phyloP scores from a whole-genome alignment of 1,140 invertebrate species.

The Sipha flava region DNA sequence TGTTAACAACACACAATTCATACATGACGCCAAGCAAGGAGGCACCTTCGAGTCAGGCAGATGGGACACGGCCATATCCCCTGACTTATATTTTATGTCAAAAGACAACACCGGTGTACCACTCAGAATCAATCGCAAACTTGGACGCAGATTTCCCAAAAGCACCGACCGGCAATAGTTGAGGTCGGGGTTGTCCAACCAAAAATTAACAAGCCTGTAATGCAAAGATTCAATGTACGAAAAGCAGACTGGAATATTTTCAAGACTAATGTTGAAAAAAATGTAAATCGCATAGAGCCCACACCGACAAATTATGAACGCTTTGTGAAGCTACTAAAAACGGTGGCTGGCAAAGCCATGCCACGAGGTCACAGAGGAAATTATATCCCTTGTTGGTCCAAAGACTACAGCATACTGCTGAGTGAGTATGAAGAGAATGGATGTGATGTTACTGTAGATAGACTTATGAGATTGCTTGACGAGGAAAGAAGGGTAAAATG shows the following conservation, averaged over 20 bases:
- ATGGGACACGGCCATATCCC: background rate
- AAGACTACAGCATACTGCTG: background rate
- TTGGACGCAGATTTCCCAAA: too few relatives aligned
- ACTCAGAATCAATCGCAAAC: too few relatives aligned
- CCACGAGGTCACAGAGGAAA: background rate
- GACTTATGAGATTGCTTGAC: too few relatives aligned
- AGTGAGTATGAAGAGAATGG: too few relatives aligned
- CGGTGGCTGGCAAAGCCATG: background rate
- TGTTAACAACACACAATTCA: background rate
- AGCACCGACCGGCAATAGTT: too few relatives aligned
- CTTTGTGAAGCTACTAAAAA: background rate
- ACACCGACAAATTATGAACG: background rate
- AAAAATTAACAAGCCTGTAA: background rate
- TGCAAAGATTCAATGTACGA: background rate
- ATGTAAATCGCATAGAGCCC: background rate
- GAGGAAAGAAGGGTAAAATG: too few relatives aligned
- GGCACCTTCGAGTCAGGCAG: background rate
- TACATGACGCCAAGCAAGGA: background rate
- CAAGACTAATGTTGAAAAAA: background rate
- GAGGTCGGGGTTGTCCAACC: background rate
- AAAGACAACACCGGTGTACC: too few relatives aligned
- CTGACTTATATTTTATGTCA: too few relatives aligned
- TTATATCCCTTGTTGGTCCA: background rate
- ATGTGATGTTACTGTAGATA: too few relatives aligned
- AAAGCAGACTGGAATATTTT: background rate